Base-by-base conservation (phyloP, 2,113 vertebrate genomes). In the Aphyosemion australe region DNA sequence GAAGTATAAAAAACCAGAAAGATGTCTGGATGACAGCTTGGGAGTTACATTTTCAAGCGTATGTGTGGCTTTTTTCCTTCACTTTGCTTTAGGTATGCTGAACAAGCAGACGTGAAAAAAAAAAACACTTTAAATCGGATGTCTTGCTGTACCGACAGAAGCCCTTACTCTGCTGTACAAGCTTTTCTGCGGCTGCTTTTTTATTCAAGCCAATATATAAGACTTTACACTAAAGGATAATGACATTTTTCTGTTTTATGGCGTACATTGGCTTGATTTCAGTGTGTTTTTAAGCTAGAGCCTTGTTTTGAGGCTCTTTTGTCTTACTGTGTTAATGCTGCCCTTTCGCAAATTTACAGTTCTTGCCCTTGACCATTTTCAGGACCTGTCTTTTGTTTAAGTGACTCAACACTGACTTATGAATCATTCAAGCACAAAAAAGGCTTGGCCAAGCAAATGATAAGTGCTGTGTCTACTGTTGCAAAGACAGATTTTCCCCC, bases 1-100 rank as follows among this genome's bases (percentile, higher is more conserved):
- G 21, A 58, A 61, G 61, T 47, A 46, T 71, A 60, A 47, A 47
- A 18, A 7, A n/a, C 7, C 8, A 19, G n/a, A 19, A 47, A 6
- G 10, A 32, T 47, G 16, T 47, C 20, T 46, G n/a, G 61, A 49
- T 76, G 78, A 67, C 83, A 78, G 70, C 71, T 63, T 65, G 19
- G 26, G 61, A 65, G 53, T 79, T 46, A 7, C 65, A 69, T 66
- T 67, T 66, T 69, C 10, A 53, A 55, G 37, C n/a, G 11, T 49
- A 18, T 20, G 34, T 48, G 3, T 16, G 34, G 32, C 19, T 14
- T 26, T n/a, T 78, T 58, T 45, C 26, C 4, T 19, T 48, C 9
- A 11, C 55, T 47, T 49, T 55, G 13, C 55, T 47, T 56, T 18
- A 7, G 60, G 47, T 70, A 48, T 52, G 52, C 70, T 55, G 32